Evolutionary conservation across 2,113 vertebrate species (phyloP).

Genomic region (Stigmatopora argus): DNA sequence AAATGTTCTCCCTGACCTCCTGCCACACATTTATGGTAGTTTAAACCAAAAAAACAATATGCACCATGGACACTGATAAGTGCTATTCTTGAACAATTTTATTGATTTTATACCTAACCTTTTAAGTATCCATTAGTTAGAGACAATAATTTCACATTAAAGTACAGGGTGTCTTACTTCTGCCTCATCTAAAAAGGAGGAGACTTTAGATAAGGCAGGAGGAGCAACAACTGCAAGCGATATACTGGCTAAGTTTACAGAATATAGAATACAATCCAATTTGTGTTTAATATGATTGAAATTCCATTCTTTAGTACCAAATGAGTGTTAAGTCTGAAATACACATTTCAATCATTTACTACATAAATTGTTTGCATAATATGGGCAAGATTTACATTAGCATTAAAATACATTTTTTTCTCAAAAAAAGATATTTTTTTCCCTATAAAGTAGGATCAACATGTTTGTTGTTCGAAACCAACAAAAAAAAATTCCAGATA

Average conservation of each 20-base stretch:
- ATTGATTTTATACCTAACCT: conserved; percentile 58
- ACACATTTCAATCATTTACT: not conserved
- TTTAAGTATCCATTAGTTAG: conserved; percentile 54
- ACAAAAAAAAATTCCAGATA: conserved; percentile 35
- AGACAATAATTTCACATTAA: conserved; percentile 64
- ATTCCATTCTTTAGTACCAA: conserved; percentile 40
- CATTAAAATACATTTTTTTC: not conserved
- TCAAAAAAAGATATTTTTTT: conserved; percentile 13
- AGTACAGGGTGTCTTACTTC: conserved; percentile 55
- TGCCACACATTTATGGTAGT: not conserved
- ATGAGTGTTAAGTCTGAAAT: conserved; percentile 37
- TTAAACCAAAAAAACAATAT: not conserved
- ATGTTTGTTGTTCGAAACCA: conserved; percentile 19
- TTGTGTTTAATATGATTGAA: conserved; percentile 45
- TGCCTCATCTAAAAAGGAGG: conserved; percentile 46
- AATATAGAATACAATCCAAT: conserved; percentile 51
- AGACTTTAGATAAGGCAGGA: conserved; percentile 58
- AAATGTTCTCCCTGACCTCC: not conserved
- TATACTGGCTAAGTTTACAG: conserved; percentile 48
- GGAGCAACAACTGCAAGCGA: conserved; percentile 57
- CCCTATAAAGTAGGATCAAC: conserved; percentile 31
- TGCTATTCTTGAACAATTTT: conserved; percentile 57
- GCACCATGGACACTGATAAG: conserved; percentile 3
- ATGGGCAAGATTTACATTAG: conserved; percentile 27
- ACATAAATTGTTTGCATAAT: conserved; percentile 31